phyloP scores from a whole-genome alignment of 1,140 invertebrate species.

The Zaprionus davidi region DNA sequence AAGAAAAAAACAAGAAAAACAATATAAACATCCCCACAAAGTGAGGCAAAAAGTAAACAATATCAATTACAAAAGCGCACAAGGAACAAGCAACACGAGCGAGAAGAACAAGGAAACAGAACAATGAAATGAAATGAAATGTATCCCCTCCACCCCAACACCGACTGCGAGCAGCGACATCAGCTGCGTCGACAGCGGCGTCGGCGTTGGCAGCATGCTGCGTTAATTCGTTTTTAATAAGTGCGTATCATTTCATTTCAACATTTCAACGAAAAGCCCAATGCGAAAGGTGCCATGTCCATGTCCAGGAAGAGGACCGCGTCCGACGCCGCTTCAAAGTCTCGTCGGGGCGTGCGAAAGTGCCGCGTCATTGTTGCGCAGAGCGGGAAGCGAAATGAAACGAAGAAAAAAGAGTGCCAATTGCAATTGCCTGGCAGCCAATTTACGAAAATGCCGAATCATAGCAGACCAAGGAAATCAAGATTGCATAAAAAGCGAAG shows the following conservation, averaged over 20 bases:
- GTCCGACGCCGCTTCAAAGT: constrained; percentile 43
- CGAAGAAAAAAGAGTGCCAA: constrained; percentile 71
- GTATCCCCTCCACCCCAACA: neutral
- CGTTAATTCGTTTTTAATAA: constrained; percentile 83
- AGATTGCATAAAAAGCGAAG: constrained; percentile 65
- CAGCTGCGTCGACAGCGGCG: constrained; percentile 50
- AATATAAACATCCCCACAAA: constrained; percentile 36
- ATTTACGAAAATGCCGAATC: constrained; percentile 81
- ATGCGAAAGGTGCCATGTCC: constrained; percentile 12
- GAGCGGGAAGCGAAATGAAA: constrained; percentile 47
- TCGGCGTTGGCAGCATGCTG: constrained; percentile 69
- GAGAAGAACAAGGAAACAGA: constrained; percentile 32
- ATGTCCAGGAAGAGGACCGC: constrained; percentile 37
- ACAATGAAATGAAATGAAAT: constrained; percentile 45
- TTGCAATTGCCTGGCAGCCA: constrained; percentile 82
- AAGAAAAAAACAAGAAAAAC: constrained; percentile 27
- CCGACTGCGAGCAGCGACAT: constrained; percentile 32
- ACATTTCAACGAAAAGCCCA: constrained; percentile 69
- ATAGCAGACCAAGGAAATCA: constrained; percentile 81
- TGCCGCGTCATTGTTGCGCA: constrained; percentile 50
- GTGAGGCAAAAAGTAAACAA: constrained; percentile 48
- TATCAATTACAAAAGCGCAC: constrained; percentile 72
- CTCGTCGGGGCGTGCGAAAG: constrained; percentile 39
- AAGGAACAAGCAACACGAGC: constrained; percentile 54
- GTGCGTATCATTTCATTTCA: constrained; percentile 83